Base-by-base conservation (phyloP, 2,113 vertebrate species). In the Heterotilapia buettikoferi region DNA sequence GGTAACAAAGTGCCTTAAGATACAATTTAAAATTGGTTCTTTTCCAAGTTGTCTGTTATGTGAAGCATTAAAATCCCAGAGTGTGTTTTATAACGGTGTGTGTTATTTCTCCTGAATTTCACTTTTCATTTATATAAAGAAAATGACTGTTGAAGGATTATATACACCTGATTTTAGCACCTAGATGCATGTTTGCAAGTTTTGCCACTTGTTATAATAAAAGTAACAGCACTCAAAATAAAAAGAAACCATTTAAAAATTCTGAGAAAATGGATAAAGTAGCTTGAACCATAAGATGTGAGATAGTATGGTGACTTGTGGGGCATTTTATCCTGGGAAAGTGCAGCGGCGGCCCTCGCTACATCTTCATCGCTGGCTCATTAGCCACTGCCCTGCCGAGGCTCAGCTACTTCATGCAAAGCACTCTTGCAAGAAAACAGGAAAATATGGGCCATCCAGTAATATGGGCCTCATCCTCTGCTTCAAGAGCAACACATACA, bases 331-430 rank as follows among this genome's bases (percentile, higher is more conserved):
- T 89, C 87, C 79, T 47, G 88, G 80, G 90, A 85, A 85, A 86
- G 90, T 93, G 76, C 91, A 78, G 88, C 68, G 7, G 89, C 40
- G 83, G 88, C 84, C 92, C 84, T 92, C 36, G 73, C 91, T 80
- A 50, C 87, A 78, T 90, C 94, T 89, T 89, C 84, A 86, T 90
- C 7, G 87, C 87, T 7, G 92, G 89, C 93, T 96, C 95, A 96
- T 96, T 96, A 96, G 95, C 93, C 92, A 90, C 91, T 73, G 89
- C 88, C 94, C 94, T 86, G 93, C 94, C 84, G 89, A 73, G 92
- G 68, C 83, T 90, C 26, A 50, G 86, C 92, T 87, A 92, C 93
- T 92, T 88, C 90, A 90, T 83, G 95, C 92, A 92, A 89, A 94
- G 93, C 90, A 71, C 84, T 89, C 88, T 90, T 54, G 68, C 85